Percentiles rank a stretch among this genome's conserved stretches.
Conservation (phyloP, 2,113 vertebrate species). For the Myrmecophaga tridactyla region DNA sequence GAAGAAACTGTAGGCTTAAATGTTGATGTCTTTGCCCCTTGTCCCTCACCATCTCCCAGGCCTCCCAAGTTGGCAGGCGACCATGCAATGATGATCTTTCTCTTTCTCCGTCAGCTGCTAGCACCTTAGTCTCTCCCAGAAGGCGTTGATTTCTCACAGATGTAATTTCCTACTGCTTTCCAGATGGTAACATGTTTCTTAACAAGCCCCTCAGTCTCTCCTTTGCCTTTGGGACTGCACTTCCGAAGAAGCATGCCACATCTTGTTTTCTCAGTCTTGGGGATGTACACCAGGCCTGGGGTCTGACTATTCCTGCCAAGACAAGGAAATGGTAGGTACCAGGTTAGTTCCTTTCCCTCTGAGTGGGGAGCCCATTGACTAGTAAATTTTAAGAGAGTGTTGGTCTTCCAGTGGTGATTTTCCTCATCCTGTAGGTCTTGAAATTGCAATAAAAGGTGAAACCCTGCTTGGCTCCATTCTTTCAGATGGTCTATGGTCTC, state of each 20-base stretch:
- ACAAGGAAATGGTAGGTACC: not conserved
- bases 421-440: not conserved
- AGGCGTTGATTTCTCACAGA: constrained; percentile 61
- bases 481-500: not conserved
- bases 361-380: accelerated
- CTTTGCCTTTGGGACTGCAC: constrained; percentile 44
- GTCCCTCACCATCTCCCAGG: not conserved
- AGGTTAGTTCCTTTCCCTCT: not conserved
- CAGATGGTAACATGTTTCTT: constrained; percentile 73
- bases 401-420: not conserved
- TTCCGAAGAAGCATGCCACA: constrained; percentile 65
- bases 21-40: not conserved
- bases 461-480: not conserved
- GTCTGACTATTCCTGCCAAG: not conserved
- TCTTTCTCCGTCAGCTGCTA: constrained; percentile 23
- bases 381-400: not conserved
- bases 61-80: constrained; percentile 33
- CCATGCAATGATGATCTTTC: not conserved
- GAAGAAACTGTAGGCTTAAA: not conserved
- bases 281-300: not conserved
- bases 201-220: constrained; percentile 68
- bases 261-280: constrained; percentile 63
- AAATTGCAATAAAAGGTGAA: not conserved
- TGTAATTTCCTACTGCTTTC: constrained; percentile 49
- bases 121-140: constrained; percentile 44